Evolutionary conservation across 2,888 invertebrate genomes (phyloP).

Genomic region (Caenorhabditis sp.): DNA sequence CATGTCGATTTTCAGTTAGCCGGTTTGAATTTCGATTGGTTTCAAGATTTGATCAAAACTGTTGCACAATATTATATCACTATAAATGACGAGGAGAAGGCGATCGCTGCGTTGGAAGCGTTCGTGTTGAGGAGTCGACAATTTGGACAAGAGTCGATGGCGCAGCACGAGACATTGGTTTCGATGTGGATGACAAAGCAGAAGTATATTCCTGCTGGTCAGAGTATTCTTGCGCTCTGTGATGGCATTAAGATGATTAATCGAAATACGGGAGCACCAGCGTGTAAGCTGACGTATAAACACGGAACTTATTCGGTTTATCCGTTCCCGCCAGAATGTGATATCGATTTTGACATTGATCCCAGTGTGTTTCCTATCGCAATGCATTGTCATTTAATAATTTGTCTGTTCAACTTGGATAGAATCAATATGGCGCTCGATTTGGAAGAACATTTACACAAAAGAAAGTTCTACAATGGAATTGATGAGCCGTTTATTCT

Average conservation of each 20-base stretch:
- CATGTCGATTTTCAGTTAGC: constrained; percentile 48
- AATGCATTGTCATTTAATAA: constrained; percentile 35
- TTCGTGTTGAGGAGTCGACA: constrained; percentile 61
- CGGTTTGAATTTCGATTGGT: constrained; percentile 60
- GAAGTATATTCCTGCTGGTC: constrained; percentile 54
- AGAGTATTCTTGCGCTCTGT: constrained; percentile 61
- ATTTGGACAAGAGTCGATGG: constrained; percentile 46
- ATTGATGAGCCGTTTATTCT: constrained; percentile 44
- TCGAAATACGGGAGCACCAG: constrained; percentile 9
- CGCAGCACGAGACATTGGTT: constrained; percentile 57
- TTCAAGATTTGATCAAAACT: constrained; percentile 57
- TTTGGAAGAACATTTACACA: constrained; percentile 22
- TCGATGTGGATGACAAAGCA: constrained; percentile 45
- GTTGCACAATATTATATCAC: constrained; percentile 65
- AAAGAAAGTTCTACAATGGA: constrained; percentile 38
- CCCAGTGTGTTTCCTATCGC: constrained; percentile 18
- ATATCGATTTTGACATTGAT: constrained; percentile 32
- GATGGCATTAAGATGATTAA: constrained; percentile 33
- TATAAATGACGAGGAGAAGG: constrained; percentile 63
- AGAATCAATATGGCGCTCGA: constrained; percentile 12
- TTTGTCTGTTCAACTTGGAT: constrained; percentile 22
- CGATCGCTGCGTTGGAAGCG: constrained; percentile 61
- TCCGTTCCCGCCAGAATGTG: constrained; percentile 55
- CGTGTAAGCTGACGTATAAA: constrained; percentile 33
- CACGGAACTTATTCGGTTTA: constrained; percentile 53